phyloP scores from a whole-genome alignment of 2,113 vertebrate genomes.

The Elephantulus edwardii region DNA sequence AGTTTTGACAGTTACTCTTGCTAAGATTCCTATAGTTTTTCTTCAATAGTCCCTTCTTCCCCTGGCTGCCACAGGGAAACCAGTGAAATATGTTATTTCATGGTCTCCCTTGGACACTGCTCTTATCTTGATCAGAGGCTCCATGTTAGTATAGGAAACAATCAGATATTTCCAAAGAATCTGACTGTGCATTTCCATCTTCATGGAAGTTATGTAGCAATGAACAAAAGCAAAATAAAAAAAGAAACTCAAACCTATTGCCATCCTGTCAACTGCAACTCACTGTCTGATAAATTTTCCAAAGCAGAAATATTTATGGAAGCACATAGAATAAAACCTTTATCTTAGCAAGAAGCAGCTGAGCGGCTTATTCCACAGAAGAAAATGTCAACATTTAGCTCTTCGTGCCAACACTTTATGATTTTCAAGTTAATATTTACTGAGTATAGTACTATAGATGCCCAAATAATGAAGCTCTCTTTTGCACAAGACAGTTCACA shows the following conservation, averaged over 20 bases:
- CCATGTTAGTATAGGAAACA: constrained; percentile 20
- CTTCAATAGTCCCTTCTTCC: background rate
- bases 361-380: background rate
- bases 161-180: constrained; percentile 8
- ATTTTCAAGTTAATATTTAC: background rate
- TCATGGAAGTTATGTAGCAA: background rate
- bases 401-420: background rate
- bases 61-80: background rate
- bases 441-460: background rate
- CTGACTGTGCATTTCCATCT: background rate
- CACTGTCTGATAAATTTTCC: background rate
- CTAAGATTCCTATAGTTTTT: background rate
- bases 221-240: background rate
- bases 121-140: constrained; percentile 12
- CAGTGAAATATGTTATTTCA: background rate
- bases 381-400: background rate
- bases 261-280: background rate
- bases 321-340: background rate
- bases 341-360: background rate
- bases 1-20: constrained; percentile 43
- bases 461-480: background rate
- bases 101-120: background rate
- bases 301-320: background rate
- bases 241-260: background rate
- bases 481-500: background rate